These are phyloP conservation scores for Habrosyne pyritoides DNA, from an alignment of 2,888 invertebrate species.

Conservation along the genomic window DNA sequence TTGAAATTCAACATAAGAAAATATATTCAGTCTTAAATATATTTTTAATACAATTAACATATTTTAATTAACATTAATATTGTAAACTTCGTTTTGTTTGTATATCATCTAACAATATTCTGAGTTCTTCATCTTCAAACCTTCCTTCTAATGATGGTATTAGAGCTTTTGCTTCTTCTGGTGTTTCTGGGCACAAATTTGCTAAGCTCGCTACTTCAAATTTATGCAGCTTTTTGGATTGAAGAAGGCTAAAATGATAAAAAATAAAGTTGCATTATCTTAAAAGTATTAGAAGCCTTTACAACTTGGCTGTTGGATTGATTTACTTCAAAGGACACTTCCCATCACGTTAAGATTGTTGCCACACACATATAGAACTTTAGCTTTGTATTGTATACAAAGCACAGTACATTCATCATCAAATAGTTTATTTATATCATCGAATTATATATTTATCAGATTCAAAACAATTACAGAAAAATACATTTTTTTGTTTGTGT, in stretches of 20 bases:
- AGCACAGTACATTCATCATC: no score
- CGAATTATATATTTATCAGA: no score
- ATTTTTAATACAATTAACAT: conserved; percentile 6
- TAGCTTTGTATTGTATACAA: no score
- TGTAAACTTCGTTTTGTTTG: conserved; percentile 99
- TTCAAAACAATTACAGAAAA: no score
- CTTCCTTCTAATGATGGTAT: conserved; percentile 98
- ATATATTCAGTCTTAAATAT: conserved; percentile 2
- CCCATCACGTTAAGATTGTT: no score
- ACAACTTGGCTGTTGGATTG: no score
- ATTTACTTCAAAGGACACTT: no score
- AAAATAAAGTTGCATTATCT: conserved; percentile 10
- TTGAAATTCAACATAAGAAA: not conserved
- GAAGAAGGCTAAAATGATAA: conserved; percentile 87
- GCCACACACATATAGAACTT: no score
- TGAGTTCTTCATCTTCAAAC: conserved; percentile 98
- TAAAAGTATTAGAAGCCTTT: conserved; percentile 5
- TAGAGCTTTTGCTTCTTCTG: conserved; percentile 98
- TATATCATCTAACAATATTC: conserved; percentile 98
- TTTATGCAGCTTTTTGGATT: conserved; percentile 98
- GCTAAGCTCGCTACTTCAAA: conserved; percentile 98
- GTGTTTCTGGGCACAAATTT: conserved; percentile 99
- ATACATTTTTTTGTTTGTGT: no score
- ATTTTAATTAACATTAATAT: conserved; percentile 82
- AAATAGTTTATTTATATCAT: no score